A percentile compares a stretch with the other conserved stretches of the same genome.
Evolutionary conservation across 2,888 invertebrate genomes (phyloP).

Genomic region (Drosophila paramelanica): DNA sequence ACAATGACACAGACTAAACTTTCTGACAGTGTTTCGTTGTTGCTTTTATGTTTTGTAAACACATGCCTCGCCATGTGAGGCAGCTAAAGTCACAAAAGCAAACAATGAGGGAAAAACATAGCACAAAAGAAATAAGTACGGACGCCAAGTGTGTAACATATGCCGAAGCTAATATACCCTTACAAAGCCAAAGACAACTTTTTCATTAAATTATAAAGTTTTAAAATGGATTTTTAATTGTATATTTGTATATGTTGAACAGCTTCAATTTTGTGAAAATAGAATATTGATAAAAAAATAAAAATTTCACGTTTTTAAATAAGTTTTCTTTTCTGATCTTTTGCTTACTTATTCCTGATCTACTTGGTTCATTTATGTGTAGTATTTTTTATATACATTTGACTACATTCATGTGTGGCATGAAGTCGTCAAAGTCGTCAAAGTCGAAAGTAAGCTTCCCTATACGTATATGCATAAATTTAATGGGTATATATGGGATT

Average conservation of each 20-base stretch:
- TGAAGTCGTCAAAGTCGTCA: not conserved
- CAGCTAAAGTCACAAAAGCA: constrained; percentile 53
- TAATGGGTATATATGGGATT: not conserved
- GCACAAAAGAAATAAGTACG: constrained; percentile 22
- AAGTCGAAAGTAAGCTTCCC: constrained; percentile 2
- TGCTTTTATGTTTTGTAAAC: constrained; percentile 71
- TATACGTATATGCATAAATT: constrained; percentile 8
- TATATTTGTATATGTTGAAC: no score
- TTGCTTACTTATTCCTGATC: not conserved
- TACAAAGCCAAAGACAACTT: not conserved
- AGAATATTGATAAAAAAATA: no score
- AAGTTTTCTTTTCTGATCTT: not conserved
- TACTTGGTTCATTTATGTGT: not conserved
- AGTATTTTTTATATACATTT: not conserved
- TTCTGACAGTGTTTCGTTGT: constrained; percentile 66
- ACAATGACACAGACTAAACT: constrained; percentile 74
- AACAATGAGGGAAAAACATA: constrained; percentile 9
- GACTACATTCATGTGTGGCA: not conserved
- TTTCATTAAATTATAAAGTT: no score
- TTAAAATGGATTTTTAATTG: no score
- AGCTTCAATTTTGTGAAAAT: no score
- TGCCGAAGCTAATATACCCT: constrained; percentile 37
- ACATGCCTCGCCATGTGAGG: constrained; percentile 61
- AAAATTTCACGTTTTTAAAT: no score
- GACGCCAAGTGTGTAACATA: not conserved